A percentile compares a stretch with the other conserved stretches of the same genome.
Conservation (phyloP, 1,140 invertebrate species). For the Thaumatotibia leucotreta region DNA sequence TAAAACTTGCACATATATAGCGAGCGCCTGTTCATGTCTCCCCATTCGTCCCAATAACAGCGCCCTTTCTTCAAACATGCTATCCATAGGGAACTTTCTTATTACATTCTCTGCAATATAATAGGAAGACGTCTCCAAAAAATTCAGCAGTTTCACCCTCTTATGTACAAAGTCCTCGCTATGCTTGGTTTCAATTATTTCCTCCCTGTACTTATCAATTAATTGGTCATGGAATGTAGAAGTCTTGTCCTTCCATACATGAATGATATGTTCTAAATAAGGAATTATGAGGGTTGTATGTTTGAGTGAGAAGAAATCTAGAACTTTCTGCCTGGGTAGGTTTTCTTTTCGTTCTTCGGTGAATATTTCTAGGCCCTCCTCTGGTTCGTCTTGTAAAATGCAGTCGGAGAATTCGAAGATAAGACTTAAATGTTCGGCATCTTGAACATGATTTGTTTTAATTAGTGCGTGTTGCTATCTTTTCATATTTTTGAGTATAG, state of each 20-base stretch:
- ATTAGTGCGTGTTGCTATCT: too few species aligned
- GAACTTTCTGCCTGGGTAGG: slow-evolving; percentile 90
- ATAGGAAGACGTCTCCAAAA: slow-evolving; percentile 89
- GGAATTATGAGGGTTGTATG: slow-evolving; percentile 90
- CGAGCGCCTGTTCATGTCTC: slow-evolving; percentile 93
- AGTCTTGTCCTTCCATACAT: slow-evolving; percentile 91
- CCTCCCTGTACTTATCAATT: slow-evolving; percentile 87
- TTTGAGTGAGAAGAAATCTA: slow-evolving; percentile 91
- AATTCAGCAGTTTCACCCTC: slow-evolving; percentile 87
- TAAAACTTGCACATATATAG: slow-evolving; percentile 91
- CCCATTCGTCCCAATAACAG: slow-evolving; percentile 93
- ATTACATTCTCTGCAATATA: slow-evolving; percentile 94
- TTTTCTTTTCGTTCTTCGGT: slow-evolving; percentile 90
- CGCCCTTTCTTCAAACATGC: slow-evolving; percentile 94
- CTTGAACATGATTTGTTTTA: slow-evolving; percentile 57
- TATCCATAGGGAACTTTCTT: slow-evolving; percentile 90
- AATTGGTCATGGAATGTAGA: slow-evolving; percentile 93
- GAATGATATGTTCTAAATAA: slow-evolving; percentile 96
- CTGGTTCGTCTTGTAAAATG: slow-evolving; percentile 91
- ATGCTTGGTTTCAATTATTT: slow-evolving; percentile 75
- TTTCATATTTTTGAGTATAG: too few species aligned
- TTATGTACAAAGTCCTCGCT: slow-evolving; percentile 79
- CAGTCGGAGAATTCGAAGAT: slow-evolving; percentile 96
- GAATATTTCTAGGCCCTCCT: slow-evolving; percentile 96
- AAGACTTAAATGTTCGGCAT: slow-evolving; percentile 89